Conservation (phyloP, 2,888 invertebrate species). For the Cyaniris semiargus region DNA sequence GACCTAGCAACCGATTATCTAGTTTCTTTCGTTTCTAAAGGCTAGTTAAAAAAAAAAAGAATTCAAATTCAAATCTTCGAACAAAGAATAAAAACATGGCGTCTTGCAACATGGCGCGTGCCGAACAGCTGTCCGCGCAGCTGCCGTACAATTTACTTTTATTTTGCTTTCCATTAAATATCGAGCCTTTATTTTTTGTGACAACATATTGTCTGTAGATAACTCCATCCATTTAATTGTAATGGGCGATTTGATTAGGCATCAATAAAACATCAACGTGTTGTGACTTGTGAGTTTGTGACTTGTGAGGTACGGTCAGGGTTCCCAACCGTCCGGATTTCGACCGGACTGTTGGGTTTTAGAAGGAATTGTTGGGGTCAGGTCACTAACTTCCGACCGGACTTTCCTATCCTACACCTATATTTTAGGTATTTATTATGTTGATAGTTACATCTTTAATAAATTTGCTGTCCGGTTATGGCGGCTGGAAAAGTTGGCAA, state of each 20-base stretch:
- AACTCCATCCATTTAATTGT: conserved; percentile 13
- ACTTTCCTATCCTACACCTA: too few species aligned
- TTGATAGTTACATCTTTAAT: too few species aligned
- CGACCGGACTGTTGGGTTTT: too few species aligned
- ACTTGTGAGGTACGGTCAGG: too few species aligned
- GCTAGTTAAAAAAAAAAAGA: conserved; percentile 37
- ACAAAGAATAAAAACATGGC: conserved; percentile 49
- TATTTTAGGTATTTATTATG: too few species aligned
- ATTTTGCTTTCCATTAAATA: conserved; percentile 30
- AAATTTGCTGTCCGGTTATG: too few species aligned
- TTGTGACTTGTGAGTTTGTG: too few species aligned
- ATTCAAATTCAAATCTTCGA: conserved; percentile 44
- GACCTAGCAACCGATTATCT: not conserved
- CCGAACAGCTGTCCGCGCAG: conserved; percentile 51
- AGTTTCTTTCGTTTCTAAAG: too few species aligned
- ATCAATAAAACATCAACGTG: not conserved
- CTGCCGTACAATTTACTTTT: conserved; percentile 41
- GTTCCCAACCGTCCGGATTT: too few species aligned
- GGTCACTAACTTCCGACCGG: too few species aligned
- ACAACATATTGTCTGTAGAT: conserved; percentile 21
- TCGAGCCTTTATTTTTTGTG: conserved; percentile 25
- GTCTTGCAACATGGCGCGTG: conserved; percentile 45
- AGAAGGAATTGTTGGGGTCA: too few species aligned
- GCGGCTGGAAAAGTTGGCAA: too few species aligned
- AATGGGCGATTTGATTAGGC: not conserved